A percentile compares a stretch with the other conserved stretches of the same genome.
Conservation (phyloP, 1,140 invertebrate genomes). For the Trigoniulus corallinus region DNA sequence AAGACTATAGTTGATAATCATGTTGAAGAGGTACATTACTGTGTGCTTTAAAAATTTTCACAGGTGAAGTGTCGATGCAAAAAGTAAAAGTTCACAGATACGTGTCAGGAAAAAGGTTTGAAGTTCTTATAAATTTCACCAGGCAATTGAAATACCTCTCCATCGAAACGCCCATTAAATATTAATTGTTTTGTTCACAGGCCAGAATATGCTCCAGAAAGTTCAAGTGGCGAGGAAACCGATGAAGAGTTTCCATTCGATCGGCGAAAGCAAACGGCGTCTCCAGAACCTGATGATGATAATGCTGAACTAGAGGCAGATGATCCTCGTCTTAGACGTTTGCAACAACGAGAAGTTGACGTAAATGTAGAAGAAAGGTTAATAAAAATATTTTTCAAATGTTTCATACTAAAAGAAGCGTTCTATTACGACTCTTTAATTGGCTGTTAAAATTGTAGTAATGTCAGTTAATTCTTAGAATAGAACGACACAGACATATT, state of each 20-base stretch:
- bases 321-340: slow-evolving; percentile 43
- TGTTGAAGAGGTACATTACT: too few relatives aligned
- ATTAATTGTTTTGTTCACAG: slow-evolving; percentile 6
- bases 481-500: slow-evolving; percentile 27
- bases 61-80: slow-evolving; percentile 86
- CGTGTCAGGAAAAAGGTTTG: slow-evolving; percentile 73
- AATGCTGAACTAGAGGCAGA: slow-evolving; percentile 26
- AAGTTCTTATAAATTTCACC: background rate
- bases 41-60: too few relatives aligned
- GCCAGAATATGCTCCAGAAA: slow-evolving; percentile 75
- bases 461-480: slow-evolving; percentile 18
- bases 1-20: too few relatives aligned
- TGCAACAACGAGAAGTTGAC: slow-evolving; percentile 33
- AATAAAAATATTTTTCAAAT: background rate
- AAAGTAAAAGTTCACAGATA: slow-evolving; percentile 91
- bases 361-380: slow-evolving; percentile 28
- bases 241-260: slow-evolving; percentile 18
- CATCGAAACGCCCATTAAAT: slow-evolving; percentile 3
- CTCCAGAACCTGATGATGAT: slow-evolving; percentile 1
- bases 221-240: slow-evolving; percentile 56
- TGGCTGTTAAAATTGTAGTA: background rate
- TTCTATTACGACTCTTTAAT: background rate
- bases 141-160: too few relatives aligned
- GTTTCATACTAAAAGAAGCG: background rate
- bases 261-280: slow-evolving; percentile 7